Evolutionary conservation across 2,888 invertebrate genomes (phyloP).

Genomic region (Chrysodeixis includens): DNA sequence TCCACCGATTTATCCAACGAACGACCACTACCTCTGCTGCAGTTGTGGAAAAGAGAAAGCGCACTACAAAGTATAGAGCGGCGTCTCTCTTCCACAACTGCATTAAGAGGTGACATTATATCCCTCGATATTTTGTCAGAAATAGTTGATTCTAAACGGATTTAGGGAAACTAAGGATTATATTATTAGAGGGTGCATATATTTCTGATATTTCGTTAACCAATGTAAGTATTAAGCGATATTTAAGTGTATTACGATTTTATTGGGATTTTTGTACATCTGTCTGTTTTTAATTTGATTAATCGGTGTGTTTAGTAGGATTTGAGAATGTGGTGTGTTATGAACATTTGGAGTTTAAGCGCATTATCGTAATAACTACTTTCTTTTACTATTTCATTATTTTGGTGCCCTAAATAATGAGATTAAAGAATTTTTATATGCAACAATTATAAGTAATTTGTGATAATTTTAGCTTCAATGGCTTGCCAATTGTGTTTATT

Average conservation of each 20-base stretch:
- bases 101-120: too few species aligned
- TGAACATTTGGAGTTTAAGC: not conserved
- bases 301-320: conserved; percentile 23
- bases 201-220: conserved; percentile 76
- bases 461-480: too few species aligned
- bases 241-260: conserved; percentile 55
- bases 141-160: conserved; percentile 81
- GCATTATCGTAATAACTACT: not conserved
- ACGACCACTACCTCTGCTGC: too few species aligned
- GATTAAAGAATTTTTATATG: too few species aligned
- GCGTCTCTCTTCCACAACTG: too few species aligned
- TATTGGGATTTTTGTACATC: conserved; percentile 51
- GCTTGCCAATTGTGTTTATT: too few species aligned
- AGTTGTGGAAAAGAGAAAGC: too few species aligned
- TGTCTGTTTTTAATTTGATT: conserved; percentile 42
- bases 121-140: conserved; percentile 65
- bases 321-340: not conserved
- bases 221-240: conserved; percentile 66
- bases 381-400: too few species aligned
- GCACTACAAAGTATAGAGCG: too few species aligned
- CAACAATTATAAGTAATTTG: too few species aligned
- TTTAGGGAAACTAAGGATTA: conserved; percentile 78
- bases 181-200: conserved; percentile 75
- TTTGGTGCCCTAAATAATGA: too few species aligned
- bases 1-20: conserved; percentile 80